A percentile compares a stretch with the other conserved stretches of the same genome.
phyloP scores from a whole-genome alignment of 2,888 invertebrate genomes.

The Geotrupes spiniger region DNA sequence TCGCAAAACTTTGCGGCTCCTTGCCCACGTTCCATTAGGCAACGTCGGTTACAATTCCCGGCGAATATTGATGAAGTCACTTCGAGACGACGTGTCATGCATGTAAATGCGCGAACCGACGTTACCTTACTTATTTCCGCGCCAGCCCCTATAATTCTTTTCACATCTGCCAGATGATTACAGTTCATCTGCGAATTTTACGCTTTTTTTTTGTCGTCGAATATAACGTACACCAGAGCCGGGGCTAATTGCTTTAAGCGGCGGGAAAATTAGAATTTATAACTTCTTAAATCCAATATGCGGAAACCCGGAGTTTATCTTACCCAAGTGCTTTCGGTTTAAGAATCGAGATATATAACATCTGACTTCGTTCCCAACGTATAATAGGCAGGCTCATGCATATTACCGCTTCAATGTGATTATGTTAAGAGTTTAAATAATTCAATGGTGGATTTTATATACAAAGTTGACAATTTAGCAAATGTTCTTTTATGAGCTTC shows the following conservation, averaged over 20 bases:
- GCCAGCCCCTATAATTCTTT: constrained; percentile 26
- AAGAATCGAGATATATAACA: constrained; percentile 38
- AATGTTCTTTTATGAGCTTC: too few relatives aligned
- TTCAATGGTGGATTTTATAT: too few relatives aligned
- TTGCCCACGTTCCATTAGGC: constrained; percentile 46
- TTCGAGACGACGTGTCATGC: constrained; percentile 38
- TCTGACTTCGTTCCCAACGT: constrained; percentile 42
- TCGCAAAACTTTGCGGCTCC: constrained; percentile 33
- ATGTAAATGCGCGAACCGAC: constrained; percentile 34
- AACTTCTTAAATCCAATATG: constrained; percentile 46
- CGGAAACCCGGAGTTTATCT: constrained; percentile 34
- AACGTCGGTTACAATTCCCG: constrained; percentile 45
- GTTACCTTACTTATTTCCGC: constrained; percentile 22
- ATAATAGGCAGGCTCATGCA: constrained; percentile 42
- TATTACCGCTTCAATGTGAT: constrained; percentile 26
- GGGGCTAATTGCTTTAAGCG: constrained; percentile 43
- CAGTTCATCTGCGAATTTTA: constrained; percentile 26
- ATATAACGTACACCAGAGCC: constrained; percentile 33
- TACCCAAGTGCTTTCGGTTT: constrained; percentile 42
- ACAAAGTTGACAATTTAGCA: too few relatives aligned
- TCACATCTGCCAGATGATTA: constrained; percentile 27
- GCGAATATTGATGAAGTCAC: constrained; percentile 45
- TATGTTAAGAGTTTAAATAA: too few relatives aligned
- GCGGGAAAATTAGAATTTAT: constrained; percentile 49
- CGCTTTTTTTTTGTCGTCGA: constrained; percentile 9